Evolutionary conservation across 2,797 vertebrate species (phyloP).

Genomic region (Picus viridis): DNA sequence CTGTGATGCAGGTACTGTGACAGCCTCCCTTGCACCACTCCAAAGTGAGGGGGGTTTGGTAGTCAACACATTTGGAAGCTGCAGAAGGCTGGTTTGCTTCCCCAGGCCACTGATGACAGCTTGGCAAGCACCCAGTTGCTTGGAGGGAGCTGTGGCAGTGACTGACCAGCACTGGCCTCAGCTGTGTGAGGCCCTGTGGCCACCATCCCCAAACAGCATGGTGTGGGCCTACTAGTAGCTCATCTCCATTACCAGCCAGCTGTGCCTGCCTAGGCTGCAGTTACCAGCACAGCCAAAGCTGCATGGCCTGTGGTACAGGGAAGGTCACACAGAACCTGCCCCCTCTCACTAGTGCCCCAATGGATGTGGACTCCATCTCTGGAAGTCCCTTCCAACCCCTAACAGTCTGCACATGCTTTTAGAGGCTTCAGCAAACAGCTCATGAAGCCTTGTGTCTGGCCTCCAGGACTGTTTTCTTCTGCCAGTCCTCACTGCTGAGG

Average conservation of each 20-base stretch:
- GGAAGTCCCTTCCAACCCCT: too few species aligned
- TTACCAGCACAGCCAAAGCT: background rate
- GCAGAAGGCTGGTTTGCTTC: background rate
- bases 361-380: too few species aligned
- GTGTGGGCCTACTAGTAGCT: background rate
- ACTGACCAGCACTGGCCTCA: background rate
- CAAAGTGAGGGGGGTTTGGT: background rate
- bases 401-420: background rate
- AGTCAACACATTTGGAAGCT: accelerated
- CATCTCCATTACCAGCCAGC: background rate
- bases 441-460: accelerated
- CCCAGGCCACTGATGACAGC: background rate
- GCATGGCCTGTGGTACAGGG: accelerated
- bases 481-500: background rate
- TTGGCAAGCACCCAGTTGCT: background rate
- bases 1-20: background rate
- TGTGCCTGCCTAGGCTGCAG: background rate
- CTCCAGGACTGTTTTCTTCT: background rate
- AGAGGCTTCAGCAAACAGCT: background rate
- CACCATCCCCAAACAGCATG: background rate
- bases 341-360: background rate
- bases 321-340: background rate
- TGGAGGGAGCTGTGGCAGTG: background rate
- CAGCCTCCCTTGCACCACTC: background rate
- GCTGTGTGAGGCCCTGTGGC: background rate